phyloP scores from a whole-genome alignment of 2,888 invertebrate species.

The Diogma glabrata region DNA sequence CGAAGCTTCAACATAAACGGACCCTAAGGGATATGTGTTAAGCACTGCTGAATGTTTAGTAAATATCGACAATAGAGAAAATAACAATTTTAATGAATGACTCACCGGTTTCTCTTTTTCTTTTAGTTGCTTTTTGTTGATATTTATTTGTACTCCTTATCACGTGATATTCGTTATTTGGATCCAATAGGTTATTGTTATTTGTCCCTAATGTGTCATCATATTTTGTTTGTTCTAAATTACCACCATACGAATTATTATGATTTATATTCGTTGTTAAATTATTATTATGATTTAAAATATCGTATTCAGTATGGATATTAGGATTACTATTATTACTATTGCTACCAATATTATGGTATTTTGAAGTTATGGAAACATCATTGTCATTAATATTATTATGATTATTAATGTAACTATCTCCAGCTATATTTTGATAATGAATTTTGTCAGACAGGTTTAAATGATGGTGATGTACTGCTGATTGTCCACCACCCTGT shows the following conservation, averaged over 20 bases:
- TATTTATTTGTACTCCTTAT: conserved; percentile 21
- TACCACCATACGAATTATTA: conserved; percentile 12
- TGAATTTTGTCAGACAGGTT: conserved; percentile 15
- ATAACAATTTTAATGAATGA: too few species aligned
- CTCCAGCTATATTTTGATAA: conserved; percentile 16
- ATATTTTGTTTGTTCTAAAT: conserved; percentile 13
- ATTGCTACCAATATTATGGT: conserved; percentile 15
- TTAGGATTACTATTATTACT: conserved; percentile 15
- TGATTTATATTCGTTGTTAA: neutral
- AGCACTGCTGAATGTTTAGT: too few species aligned
- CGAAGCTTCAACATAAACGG: too few species aligned
- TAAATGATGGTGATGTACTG: conserved; percentile 13
- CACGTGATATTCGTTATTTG: conserved; percentile 19
- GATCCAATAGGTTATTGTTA: conserved; percentile 13
- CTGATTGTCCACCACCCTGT: conserved; percentile 21
- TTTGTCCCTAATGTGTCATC: conserved; percentile 9
- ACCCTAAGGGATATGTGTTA: too few species aligned
- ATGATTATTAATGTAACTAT: conserved; percentile 10
- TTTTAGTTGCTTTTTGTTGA: conserved; percentile 22
- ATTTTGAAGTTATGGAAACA: conserved; percentile 19
- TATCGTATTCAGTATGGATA: conserved; percentile 13
- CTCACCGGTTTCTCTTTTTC: conserved; percentile 25
- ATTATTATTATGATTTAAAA: conserved; percentile 13
- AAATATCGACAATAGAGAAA: too few species aligned
- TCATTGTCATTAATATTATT: conserved; percentile 17